Conservation (phyloP, 2,797 vertebrate genomes). For the Anabas testudineus region DNA sequence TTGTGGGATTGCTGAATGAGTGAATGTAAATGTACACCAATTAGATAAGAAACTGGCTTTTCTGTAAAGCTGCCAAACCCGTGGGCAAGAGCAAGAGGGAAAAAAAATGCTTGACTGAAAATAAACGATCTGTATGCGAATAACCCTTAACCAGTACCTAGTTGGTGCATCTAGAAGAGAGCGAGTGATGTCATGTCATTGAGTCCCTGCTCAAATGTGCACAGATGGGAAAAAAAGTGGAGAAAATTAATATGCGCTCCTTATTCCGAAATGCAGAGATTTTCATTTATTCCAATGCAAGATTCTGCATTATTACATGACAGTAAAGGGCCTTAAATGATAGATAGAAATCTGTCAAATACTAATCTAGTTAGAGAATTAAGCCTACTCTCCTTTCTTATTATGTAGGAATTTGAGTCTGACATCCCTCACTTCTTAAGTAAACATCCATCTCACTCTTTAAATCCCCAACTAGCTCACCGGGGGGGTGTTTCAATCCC, state of each 20-base stretch:
- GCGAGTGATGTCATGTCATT: conserved; percentile 22
- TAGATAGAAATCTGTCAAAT: not conserved
- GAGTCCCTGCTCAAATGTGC: conserved; percentile 18
- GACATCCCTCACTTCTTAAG: conserved; percentile 42
- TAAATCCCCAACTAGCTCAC: conserved; percentile 42
- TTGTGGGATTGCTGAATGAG: conserved; percentile 73
- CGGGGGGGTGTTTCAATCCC: conserved; percentile 44
- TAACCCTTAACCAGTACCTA: conserved; percentile 37
- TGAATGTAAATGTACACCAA: conserved; percentile 78
- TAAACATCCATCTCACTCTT: conserved; percentile 51
- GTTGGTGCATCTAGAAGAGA: conserved; percentile 13
- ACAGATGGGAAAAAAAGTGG: conserved; percentile 17
- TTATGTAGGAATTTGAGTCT: conserved; percentile 26
- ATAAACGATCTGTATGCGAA: conserved; percentile 67
- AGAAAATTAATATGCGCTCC: not conserved
- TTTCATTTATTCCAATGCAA: not conserved
- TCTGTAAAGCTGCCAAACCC: conserved; percentile 74
- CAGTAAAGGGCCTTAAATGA: not conserved
- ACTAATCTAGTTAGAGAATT: not conserved
- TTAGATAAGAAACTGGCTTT: conserved; percentile 71
- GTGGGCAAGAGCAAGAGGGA: conserved; percentile 9
- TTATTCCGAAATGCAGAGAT: conserved; percentile 1
- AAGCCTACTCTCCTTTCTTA: conserved; percentile 20
- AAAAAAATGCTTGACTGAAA: conserved; percentile 45
- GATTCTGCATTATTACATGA: conserved; percentile 1